Percentiles rank a stretch among this genome's conserved stretches.
Conservation (phyloP, 2,888 invertebrate species). For the Eristalinus aeneus region DNA sequence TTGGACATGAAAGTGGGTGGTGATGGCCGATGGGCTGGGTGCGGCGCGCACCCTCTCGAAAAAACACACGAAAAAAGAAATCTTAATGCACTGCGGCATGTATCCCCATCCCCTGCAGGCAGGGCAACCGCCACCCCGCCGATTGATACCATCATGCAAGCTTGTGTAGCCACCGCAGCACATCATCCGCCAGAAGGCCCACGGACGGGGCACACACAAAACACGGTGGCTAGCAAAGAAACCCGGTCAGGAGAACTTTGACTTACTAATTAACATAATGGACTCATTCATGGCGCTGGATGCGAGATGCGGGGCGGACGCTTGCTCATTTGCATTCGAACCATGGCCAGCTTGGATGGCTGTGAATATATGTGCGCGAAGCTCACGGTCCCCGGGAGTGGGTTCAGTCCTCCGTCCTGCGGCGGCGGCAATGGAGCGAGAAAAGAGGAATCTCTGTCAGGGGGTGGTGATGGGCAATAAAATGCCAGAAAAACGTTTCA, state of each 20-base stretch:
- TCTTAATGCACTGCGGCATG: constrained; percentile 61
- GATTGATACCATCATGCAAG: constrained; percentile 60
- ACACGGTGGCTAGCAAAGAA: neutral
- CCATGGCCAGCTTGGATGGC: constrained; percentile 10
- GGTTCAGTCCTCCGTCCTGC: neutral
- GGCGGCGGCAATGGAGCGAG: constrained; percentile 10
- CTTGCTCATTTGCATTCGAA: constrained; percentile 65
- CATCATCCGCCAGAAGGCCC: neutral
- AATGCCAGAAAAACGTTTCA: constrained; percentile 14
- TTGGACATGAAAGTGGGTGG: constrained; percentile 54
- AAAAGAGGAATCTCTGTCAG: constrained; percentile 2
- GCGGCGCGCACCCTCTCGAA: constrained; percentile 45
- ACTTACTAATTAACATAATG: constrained; percentile 70
- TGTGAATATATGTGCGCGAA: constrained; percentile 20
- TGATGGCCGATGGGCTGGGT: neutral
- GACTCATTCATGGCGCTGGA: constrained; percentile 50
- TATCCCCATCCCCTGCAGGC: constrained; percentile 53
- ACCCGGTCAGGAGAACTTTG: constrained; percentile 52
- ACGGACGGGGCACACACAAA: neutral
- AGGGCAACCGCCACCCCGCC: constrained; percentile 21
- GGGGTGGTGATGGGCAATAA: neutral
- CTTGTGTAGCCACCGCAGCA: neutral
- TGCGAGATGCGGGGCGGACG: constrained; percentile 24
- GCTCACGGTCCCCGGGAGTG: constrained; percentile 49
- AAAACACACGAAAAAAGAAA: constrained; percentile 7